phyloP scores from a whole-genome alignment of 2,888 invertebrate species.

The Ptychoptera contaminata region DNA sequence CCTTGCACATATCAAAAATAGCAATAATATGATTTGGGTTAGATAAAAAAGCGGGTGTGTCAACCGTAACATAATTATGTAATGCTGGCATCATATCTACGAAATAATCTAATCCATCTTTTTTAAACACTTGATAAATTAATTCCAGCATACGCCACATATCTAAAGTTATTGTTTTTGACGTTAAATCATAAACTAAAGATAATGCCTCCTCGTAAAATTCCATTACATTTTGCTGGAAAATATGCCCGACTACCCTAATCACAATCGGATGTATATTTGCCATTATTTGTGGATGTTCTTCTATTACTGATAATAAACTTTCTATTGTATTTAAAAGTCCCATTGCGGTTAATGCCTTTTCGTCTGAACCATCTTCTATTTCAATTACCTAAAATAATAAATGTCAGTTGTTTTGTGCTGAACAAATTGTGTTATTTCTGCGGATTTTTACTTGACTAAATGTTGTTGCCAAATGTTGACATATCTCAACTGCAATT shows the following conservation, averaged over 20 bases:
- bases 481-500: constrained; percentile 88
- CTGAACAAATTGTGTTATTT: no score
- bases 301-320: constrained; percentile 84
- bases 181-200: constrained; percentile 79
- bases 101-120: constrained; percentile 91
- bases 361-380: constrained; percentile 82
- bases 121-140: constrained; percentile 77
- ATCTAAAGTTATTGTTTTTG: constrained; percentile 72
- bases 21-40: constrained; percentile 79
- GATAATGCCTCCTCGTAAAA: constrained; percentile 96
- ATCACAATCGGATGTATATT: constrained; percentile 85
- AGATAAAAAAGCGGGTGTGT: constrained; percentile 83
- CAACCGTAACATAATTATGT: constrained; percentile 94
- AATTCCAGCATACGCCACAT: constrained; percentile 94
- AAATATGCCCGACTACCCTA: constrained; percentile 72
- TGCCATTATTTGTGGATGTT: constrained; percentile 59
- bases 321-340: constrained; percentile 92
- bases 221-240: constrained; percentile 69
- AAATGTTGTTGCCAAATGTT: constrained; percentile 76
- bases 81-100: constrained; percentile 97
- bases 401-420: no score
- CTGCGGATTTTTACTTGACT: constrained; percentile 41
- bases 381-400: constrained; percentile 43
- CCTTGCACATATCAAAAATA: constrained; percentile 90
- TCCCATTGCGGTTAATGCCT: constrained; percentile 94